Evolutionary conservation across 1,140 invertebrate genomes (phyloP).

Genomic region (Aphelinus atriplicis): DNA sequence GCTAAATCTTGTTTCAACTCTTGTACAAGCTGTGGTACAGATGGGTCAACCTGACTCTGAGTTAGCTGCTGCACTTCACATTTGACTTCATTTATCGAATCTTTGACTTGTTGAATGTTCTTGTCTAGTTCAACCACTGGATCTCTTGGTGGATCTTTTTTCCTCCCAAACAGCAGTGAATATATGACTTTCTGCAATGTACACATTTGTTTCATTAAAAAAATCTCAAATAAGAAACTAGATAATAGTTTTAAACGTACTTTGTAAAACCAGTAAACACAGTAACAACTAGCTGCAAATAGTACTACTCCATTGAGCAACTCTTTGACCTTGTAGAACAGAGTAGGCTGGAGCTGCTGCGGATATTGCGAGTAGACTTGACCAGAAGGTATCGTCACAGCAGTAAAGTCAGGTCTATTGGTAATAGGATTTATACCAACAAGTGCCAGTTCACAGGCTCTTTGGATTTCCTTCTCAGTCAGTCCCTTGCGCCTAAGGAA

Average conservation of each 20-base stretch:
- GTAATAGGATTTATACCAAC: slow-evolving; percentile 56
- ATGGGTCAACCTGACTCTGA: slow-evolving; percentile 64
- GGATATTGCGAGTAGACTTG: slow-evolving; percentile 54
- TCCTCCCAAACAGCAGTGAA: slow-evolving; percentile 72
- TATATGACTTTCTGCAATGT: slow-evolving; percentile 72
- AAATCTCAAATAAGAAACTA: not conserved
- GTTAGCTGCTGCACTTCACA: slow-evolving; percentile 69
- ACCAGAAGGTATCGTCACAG: slow-evolving; percentile 55
- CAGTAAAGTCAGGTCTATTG: slow-evolving; percentile 50
- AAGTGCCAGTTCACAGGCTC: slow-evolving; percentile 74
- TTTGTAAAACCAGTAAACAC: slow-evolving; percentile 79
- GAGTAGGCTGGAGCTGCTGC: slow-evolving; percentile 58
- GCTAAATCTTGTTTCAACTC: slow-evolving; percentile 79
- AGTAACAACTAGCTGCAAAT: slow-evolving; percentile 76
- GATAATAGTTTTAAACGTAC: slow-evolving; percentile 56
- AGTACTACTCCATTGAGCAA: slow-evolving; percentile 74
- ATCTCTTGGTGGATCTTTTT: slow-evolving; percentile 72
- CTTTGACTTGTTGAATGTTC: slow-evolving; percentile 72
- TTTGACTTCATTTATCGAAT: slow-evolving; percentile 69
- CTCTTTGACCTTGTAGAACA: slow-evolving; percentile 72
- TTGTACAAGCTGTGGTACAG: slow-evolving; percentile 71
- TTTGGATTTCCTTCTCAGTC: slow-evolving; percentile 79
- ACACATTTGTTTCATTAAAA: no score
- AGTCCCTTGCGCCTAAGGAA: slow-evolving; percentile 85
- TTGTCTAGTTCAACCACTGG: slow-evolving; percentile 74